Percentiles rank a stretch among this genome's conserved stretches.
Evolutionary conservation across 2,888 invertebrate species (phyloP).

Genomic region (Nomada lathburiana): DNA sequence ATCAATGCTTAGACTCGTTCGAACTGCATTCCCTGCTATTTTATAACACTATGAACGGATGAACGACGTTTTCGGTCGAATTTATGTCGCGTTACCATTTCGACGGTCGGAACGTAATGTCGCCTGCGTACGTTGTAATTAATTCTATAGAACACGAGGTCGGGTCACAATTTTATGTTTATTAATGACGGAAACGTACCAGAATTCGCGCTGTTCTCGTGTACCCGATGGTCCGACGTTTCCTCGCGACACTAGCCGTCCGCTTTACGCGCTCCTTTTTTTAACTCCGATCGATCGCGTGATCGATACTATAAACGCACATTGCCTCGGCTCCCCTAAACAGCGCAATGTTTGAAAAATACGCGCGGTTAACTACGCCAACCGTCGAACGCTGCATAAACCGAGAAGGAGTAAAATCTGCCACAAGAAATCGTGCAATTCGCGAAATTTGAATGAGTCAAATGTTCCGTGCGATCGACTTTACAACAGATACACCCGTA

Average conservation of each 20-base stretch:
- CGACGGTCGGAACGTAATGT: constrained; percentile 16
- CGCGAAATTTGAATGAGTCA: neutral
- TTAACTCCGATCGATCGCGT: constrained; percentile 45
- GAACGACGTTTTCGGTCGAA: constrained; percentile 1
- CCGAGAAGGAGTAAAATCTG: neutral
- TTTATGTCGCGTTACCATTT: constrained; percentile 18
- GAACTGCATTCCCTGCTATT: too few relatives aligned
- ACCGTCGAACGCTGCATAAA: neutral
- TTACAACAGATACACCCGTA: too few relatives aligned
- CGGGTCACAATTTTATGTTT: constrained; percentile 67
- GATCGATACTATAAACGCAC: constrained; percentile 44
- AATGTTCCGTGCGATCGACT: neutral
- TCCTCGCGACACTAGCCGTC: constrained; percentile 34
- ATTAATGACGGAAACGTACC: constrained; percentile 62
- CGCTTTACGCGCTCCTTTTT: constrained; percentile 28
- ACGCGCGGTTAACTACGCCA: constrained; percentile 19
- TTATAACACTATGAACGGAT: too few relatives aligned
- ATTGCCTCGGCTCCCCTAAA: constrained; percentile 57
- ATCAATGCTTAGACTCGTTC: too few relatives aligned
- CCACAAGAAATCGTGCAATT: neutral
- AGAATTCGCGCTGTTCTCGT: constrained; percentile 17
- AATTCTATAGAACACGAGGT: constrained; percentile 36
- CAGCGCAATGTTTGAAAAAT: constrained; percentile 68
- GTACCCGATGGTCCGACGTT: constrained; percentile 9
- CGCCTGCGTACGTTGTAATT: constrained; percentile 12